phyloP scores from a whole-genome alignment of 2,113 vertebrate species.

The Prionailurus bengalensis region DNA sequence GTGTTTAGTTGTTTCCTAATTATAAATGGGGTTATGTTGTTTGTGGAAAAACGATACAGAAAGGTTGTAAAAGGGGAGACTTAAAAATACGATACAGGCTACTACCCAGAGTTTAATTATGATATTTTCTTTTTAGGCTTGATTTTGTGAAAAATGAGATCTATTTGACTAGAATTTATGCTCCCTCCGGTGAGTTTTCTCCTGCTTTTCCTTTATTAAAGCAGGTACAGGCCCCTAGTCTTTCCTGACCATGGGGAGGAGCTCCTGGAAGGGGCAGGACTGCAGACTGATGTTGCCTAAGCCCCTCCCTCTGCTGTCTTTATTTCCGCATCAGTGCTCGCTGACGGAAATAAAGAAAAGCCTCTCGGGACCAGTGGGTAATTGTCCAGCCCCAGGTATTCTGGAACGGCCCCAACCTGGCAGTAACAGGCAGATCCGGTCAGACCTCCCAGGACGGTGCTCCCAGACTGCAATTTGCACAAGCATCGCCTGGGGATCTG shows the following conservation, averaged over 20 bases:
- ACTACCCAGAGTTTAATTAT: background rate
- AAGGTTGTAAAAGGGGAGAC: background rate
- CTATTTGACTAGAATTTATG: background rate
- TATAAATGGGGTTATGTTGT: background rate
- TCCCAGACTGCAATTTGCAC: background rate
- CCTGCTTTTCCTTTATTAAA: background rate
- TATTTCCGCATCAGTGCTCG: background rate
- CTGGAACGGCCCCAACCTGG: background rate
- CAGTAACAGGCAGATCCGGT: background rate
- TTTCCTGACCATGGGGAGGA: accelerated
- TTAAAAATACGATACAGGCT: background rate
- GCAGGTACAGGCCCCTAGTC: accelerated
- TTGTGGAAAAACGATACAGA: background rate
- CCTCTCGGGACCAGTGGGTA: background rate
- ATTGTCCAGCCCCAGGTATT: no score
- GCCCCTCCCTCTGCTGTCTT: background rate
- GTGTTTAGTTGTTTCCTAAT: background rate
- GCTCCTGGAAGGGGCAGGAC: background rate
- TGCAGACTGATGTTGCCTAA: background rate
- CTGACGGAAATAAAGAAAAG: background rate
- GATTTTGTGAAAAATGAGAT: background rate
- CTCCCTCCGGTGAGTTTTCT: background rate
- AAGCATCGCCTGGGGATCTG: accelerated
- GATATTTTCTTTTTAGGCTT: background rate
- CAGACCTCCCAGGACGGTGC: accelerated